phyloP scores from a whole-genome alignment of 2,888 invertebrate genomes.

The Hoplodrina blanda region DNA sequence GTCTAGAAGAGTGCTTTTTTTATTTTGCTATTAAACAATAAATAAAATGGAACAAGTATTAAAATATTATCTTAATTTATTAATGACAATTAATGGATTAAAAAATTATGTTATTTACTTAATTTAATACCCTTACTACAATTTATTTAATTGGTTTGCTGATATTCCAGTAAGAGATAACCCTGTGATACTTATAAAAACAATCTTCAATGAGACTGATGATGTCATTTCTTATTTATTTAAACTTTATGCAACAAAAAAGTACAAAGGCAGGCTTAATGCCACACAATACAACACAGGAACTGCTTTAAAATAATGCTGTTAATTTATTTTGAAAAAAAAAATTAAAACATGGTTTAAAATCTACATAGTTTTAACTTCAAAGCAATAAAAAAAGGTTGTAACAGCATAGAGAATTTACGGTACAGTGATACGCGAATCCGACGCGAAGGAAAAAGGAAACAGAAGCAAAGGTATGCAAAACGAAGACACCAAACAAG shows the following conservation, averaged over 20 bases:
- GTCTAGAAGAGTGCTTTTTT: too few species aligned
- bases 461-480: constrained; percentile 17
- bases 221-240: constrained; percentile 31
- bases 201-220: constrained; percentile 11
- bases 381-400: neutral
- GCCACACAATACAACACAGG: neutral
- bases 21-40: neutral
- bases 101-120: too few species aligned
- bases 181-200: constrained; percentile 10
- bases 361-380: neutral
- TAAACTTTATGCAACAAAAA: too few species aligned
- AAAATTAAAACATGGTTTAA: neutral
- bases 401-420: neutral
- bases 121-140: neutral
- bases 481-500: constrained; percentile 40
- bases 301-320: neutral
- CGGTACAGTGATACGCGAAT: neutral
- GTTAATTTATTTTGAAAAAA: constrained; percentile 3
- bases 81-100: neutral
- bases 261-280: too few species aligned
- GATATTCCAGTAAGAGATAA: constrained; percentile 29
- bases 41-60: neutral
- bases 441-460: constrained; percentile 7
- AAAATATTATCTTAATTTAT: neutral
- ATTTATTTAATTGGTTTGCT: neutral